These are phyloP conservation scores for Cyclophora punctaria DNA, from an alignment of 2,888 invertebrate genomes.

Conservation along the genomic window DNA sequence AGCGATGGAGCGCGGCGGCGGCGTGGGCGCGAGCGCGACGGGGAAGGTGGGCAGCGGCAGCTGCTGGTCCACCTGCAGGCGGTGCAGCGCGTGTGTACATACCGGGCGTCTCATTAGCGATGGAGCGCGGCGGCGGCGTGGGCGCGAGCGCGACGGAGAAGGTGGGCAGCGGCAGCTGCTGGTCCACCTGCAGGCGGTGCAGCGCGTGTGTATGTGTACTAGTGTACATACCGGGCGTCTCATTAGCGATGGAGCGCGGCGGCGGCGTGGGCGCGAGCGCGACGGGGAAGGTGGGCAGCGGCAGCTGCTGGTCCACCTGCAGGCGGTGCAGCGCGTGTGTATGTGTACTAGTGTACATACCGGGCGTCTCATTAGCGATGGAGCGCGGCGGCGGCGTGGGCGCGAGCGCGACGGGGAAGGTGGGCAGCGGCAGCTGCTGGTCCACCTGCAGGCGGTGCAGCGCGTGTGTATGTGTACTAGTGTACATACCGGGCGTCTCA, in stretches of 20 bases:
- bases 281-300: constrained; percentile 94
- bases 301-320: constrained; percentile 91
- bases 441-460: constrained; percentile 72
- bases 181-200: constrained; percentile 77
- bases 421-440: constrained; percentile 93
- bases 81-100: too few relatives aligned
- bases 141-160: constrained; percentile 97
- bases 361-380: constrained; percentile 80
- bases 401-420: constrained; percentile 95
- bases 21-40: too few relatives aligned
- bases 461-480: too few relatives aligned
- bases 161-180: constrained; percentile 92
- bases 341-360: too few relatives aligned
- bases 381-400: constrained; percentile 96
- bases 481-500: constrained; percentile 40
- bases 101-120: constrained; percentile 78
- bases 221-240: constrained; percentile 33
- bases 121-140: constrained; percentile 94
- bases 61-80: too few relatives aligned
- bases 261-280: constrained; percentile 95
- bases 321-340: too few relatives aligned
- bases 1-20: too few relatives aligned
- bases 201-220: too few relatives aligned
- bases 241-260: constrained; percentile 92
- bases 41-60: too few relatives aligned